Evolutionary conservation across 2,888 invertebrate genomes (phyloP).

Genomic region (Bugula neritina): DNA sequence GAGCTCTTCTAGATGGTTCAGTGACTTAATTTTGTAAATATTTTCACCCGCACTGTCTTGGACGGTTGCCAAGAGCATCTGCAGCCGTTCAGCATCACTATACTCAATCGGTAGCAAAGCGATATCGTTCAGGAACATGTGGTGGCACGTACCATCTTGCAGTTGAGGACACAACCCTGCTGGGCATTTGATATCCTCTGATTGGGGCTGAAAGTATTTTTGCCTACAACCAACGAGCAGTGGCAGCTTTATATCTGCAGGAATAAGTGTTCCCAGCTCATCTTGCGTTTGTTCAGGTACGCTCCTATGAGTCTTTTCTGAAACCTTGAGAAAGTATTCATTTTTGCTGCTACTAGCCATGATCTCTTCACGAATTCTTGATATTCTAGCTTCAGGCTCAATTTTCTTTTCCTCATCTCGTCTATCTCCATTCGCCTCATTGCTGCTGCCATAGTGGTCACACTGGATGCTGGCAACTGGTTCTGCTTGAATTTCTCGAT

Average conservation of each 20-base stretch:
- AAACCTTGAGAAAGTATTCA: not conserved
- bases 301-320: not conserved
- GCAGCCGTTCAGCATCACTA: not conserved
- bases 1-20: not conserved
- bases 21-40: not conserved
- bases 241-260: not conserved
- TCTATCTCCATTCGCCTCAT: not conserved
- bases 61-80: not conserved
- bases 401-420: not conserved
- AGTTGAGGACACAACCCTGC: not conserved
- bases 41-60: not conserved
- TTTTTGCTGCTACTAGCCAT: not conserved
- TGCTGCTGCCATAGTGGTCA: not conserved
- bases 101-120: not conserved
- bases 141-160: not conserved
- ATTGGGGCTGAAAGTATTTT: not conserved
- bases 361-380: not conserved
- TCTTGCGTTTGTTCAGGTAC: not conserved
- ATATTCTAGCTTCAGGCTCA: not conserved
- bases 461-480: not conserved
- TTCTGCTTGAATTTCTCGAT: not conserved
- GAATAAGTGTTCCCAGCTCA: not conserved
- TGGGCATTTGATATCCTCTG: not conserved
- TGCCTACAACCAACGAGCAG: not conserved
- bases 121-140: not conserved